A percentile compares a stretch with the other conserved stretches of the same genome.
phyloP scores from a whole-genome alignment of 2,113 vertebrate species.

The Hoplias malabaricus region DNA sequence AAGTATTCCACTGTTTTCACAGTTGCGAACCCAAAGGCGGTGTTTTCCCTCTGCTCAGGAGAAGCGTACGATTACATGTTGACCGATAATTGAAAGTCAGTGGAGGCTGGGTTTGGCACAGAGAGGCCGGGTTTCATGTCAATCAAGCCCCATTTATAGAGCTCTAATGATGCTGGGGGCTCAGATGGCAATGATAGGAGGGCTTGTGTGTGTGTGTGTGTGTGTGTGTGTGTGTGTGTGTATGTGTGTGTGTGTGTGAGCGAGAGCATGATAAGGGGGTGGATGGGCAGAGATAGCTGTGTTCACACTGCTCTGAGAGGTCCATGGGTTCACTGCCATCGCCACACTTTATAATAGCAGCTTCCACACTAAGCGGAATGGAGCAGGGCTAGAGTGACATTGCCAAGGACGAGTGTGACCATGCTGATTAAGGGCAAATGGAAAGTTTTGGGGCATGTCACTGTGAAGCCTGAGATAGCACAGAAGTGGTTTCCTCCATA shows the following conservation, averaged over 20 bases:
- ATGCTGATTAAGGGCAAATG: slow-evolving; percentile 37
- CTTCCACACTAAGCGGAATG: neutral
- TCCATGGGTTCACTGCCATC: slow-evolving; percentile 25
- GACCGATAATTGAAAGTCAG: slow-evolving; percentile 50
- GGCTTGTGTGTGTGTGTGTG: slow-evolving; percentile 66
- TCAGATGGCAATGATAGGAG: slow-evolving; percentile 69
- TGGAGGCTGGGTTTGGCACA: slow-evolving; percentile 43
- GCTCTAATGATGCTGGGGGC: slow-evolving; percentile 65
- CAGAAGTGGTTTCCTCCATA: neutral
- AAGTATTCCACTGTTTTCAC: slow-evolving; percentile 9
- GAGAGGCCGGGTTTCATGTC: slow-evolving; percentile 57
- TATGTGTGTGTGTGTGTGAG: too few relatives aligned
- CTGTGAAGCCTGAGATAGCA: slow-evolving; percentile 14
- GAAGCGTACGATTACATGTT: slow-evolving; percentile 41
- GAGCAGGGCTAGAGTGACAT: slow-evolving; percentile 12
- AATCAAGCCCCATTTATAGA: slow-evolving; percentile 51
- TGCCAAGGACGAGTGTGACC: slow-evolving; percentile 19
- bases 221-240: too few relatives aligned
- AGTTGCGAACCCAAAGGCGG: neutral
- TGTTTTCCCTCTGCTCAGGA: slow-evolving; percentile 19
- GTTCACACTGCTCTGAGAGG: slow-evolving; percentile 44
- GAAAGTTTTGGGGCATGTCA: slow-evolving; percentile 23
- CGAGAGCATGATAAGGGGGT: slow-evolving; percentile 69
- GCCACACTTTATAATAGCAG: slow-evolving; percentile 31
- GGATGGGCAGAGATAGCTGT: slow-evolving; percentile 35